These are phyloP conservation scores for Drosophila repletoides DNA, from an alignment of 1,140 invertebrate species.

Conservation along the genomic window DNA sequence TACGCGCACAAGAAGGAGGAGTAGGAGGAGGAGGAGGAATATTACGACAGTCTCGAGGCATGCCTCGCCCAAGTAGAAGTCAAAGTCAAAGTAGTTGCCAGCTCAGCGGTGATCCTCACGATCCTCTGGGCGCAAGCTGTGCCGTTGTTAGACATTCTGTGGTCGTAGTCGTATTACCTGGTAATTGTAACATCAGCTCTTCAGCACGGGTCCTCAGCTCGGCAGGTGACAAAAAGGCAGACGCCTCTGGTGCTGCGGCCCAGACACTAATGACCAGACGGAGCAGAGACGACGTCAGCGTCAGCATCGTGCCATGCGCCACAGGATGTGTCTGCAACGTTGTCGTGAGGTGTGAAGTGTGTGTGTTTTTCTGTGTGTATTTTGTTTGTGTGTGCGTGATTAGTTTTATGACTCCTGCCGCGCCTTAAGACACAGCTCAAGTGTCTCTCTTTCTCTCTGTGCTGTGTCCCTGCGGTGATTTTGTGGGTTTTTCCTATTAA, in stretches of 20 bases:
- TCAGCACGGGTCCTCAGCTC: conserved; percentile 30
- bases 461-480: conserved; percentile 58
- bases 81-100: not conserved
- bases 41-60: no score
- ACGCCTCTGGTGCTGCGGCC: conserved; percentile 47
- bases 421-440: conserved; percentile 34
- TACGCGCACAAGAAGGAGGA: not conserved
- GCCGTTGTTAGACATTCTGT: conserved; percentile 66
- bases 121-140: conserved; percentile 26
- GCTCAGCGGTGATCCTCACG: conserved; percentile 5
- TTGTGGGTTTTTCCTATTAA: conserved; percentile 73
- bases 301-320: conserved; percentile 69
- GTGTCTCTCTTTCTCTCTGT: conserved; percentile 9
- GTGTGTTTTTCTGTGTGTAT: conserved; percentile 4
- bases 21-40: no score
- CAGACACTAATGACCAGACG: conserved; percentile 66
- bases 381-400: conserved; percentile 30
- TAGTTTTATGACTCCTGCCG: conserved; percentile 57
- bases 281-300: conserved; percentile 14
- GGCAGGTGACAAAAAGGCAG: conserved; percentile 65
- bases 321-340: conserved; percentile 66
- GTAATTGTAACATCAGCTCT: conserved; percentile 69
- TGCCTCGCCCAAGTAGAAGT: conserved; percentile 20
- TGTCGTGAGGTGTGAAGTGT: conserved; percentile 42
- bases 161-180: conserved; percentile 64